Base-by-base conservation (phyloP, 2,113 vertebrate species). In the Hippocampus abdominalis region DNA sequence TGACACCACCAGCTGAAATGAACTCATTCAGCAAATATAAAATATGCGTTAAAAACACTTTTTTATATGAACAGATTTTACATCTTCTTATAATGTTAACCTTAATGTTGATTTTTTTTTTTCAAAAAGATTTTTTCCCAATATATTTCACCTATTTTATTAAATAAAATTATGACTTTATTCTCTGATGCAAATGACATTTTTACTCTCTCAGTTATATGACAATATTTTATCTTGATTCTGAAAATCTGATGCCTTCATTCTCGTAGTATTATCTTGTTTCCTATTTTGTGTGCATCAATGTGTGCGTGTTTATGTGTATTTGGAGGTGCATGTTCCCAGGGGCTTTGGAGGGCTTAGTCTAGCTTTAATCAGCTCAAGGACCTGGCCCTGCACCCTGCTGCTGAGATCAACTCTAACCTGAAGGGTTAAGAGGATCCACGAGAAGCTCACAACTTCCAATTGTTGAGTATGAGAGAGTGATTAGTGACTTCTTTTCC, bases 351-450 rank as follows among this genome's bases (percentile, higher is more conserved):
- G 21, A 73, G 76, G 32, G 72, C 74, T 83, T 78, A 87, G 76
- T 78, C 82, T 73, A 76, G 74, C 60, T 86, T 86, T 91, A 89
- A 90, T 90, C 87, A 81, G 89, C 84, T 90, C 73, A 85, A 70
- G 68, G 65, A 76, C 57, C 70, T 74, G 75, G 76, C 72, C 81
- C 77, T 72, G 83, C 23, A 69, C 68, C 75, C 67, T n/a, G 25
- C 73, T 68, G 66, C 78, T 83, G 64, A 78, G 68, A 77, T 64
- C 73, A 74, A 69, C 71, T 71, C 61, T 76, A 82, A 78, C 75
- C 74, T 77, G 70, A 61, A 69, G 68, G 76, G 72, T 86, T 85
- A 86, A 89, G 78, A 84, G 72, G 66, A 79, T 83, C 80, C 80
- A 82, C 40, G 66, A 84, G 81, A 80, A 69, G 2, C 32, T 53